Conservation (phyloP, 2,113 vertebrate genomes). For the Amphilophus citrinellus region DNA sequence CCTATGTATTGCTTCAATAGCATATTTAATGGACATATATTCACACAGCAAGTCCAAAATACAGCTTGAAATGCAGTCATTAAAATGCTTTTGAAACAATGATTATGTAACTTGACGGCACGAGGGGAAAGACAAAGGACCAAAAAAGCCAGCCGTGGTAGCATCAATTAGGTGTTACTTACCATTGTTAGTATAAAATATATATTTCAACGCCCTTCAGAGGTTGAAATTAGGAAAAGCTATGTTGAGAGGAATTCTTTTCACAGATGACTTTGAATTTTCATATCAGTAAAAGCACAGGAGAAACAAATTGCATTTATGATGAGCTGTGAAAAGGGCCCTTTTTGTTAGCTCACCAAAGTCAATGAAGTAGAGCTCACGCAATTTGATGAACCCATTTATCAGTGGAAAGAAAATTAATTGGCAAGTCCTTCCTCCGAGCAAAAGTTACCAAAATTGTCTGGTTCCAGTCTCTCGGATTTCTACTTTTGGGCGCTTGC, state of each 20-base stretch:
- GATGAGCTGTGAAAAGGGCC: not conserved
- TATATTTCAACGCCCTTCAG: conserved; percentile 15
- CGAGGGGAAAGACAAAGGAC: not conserved
- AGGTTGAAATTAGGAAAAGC: conserved; percentile 11
- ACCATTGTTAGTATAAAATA: not conserved
- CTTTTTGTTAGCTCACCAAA: conserved; percentile 18
- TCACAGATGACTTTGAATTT: conserved; percentile 18
- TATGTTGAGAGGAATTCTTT: not conserved
- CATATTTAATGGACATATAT: not conserved
- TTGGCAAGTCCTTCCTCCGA: not conserved
- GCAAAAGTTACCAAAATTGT: conserved; percentile 11
- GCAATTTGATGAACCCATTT: conserved; percentile 17
- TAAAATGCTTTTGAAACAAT: conserved; percentile 18
- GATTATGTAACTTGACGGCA: not conserved
- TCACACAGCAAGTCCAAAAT: not conserved
- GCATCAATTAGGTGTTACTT: not conserved
- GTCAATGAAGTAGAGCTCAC: conserved; percentile 13
- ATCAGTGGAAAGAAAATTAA: conserved; percentile 8
- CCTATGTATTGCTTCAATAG: not conserved
- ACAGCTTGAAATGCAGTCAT: not conserved
- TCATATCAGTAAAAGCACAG: conserved; percentile 14
- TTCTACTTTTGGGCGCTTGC: not conserved
- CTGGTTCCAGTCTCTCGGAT: not conserved
- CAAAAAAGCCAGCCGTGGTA: not conserved
- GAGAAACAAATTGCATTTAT: conserved; percentile 17